phyloP scores from a whole-genome alignment of 2,113 vertebrate genomes.

The Triplophysa siluroides region DNA sequence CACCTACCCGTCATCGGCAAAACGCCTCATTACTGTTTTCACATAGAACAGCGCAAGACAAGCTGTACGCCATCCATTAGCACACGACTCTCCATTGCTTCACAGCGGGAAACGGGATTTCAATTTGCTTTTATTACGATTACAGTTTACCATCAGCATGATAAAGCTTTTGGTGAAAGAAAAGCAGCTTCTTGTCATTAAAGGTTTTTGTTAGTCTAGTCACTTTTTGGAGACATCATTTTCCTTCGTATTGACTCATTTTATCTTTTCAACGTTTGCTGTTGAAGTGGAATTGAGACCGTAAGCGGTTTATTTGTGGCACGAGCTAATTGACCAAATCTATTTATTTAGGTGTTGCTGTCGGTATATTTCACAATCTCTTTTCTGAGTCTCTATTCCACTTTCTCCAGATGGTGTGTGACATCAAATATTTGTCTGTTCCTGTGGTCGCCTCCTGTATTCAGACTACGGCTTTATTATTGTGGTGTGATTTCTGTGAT shows the following conservation, averaged over 20 bases:
- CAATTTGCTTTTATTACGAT: conserved; percentile 36
- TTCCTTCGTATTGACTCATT: background rate
- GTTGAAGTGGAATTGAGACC: background rate
- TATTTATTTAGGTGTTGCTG: background rate
- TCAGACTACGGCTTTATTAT: conserved; percentile 26
- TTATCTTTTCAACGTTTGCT: background rate
- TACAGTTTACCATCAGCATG: conserved; percentile 22
- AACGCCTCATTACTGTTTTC: conserved; percentile 41
- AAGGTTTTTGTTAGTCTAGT: background rate
- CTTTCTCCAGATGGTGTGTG: conserved; percentile 30
- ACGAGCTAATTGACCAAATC: conserved; percentile 3
- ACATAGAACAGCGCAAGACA: conserved; percentile 26
- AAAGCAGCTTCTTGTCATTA: background rate
- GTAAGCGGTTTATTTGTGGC: conserved; percentile 2
- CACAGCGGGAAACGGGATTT: conserved; percentile 32
- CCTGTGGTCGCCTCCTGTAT: conserved; percentile 33
- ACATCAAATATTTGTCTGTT: conserved; percentile 32
- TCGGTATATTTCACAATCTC: conserved; percentile 1
- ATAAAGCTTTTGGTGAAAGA: conserved; percentile 16
- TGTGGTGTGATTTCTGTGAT: conserved; percentile 25
- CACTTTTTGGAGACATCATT: background rate
- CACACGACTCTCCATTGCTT: conserved; percentile 20
- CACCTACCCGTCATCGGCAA: conserved; percentile 32
- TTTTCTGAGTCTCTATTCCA: background rate
- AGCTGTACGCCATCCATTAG: conserved; percentile 36